These are phyloP conservation scores for Cranoglanis bouderius DNA, from an alignment of 2,113 vertebrate genomes.

Conservation along the genomic window DNA sequence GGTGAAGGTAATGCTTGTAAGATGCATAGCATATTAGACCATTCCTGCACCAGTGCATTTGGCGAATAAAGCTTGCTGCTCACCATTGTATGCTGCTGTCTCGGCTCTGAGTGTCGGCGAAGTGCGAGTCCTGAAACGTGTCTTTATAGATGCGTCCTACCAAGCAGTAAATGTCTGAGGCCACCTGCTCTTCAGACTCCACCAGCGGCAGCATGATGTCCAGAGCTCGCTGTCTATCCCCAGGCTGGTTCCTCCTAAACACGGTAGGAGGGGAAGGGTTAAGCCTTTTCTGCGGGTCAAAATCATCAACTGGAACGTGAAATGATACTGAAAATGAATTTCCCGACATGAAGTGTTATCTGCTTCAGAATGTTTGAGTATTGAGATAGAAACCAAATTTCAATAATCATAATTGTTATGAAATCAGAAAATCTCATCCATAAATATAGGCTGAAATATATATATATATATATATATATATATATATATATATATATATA, in stretches of 20 bases:
- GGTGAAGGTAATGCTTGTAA: neutral
- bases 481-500: no score
- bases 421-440: neutral
- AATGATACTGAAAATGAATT: neutral
- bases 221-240: conserved; percentile 90
- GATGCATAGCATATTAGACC: neutral
- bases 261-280: neutral
- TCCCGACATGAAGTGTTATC: neutral
- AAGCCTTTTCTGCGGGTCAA: neutral
- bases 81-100: conserved; percentile 87
- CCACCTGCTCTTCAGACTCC: conserved; percentile 86
- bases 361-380: no score
- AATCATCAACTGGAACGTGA: neutral
- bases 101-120: conserved; percentile 84
- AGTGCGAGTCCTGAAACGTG: conserved; percentile 93
- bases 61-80: conserved; percentile 49
- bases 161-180: conserved; percentile 96
- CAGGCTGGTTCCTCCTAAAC: conserved; percentile 85
- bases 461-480: no score
- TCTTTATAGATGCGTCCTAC: conserved; percentile 97
- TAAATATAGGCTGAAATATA: no score
- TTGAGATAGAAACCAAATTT: neutral
- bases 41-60: neutral
- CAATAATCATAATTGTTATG: neutral
- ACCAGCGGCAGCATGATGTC: conserved; percentile 94